Percentiles rank a stretch among this genome's conserved stretches.
These are phyloP conservation scores for Choloepus hoffmanni DNA, from an alignment of 2,113 vertebrate genomes.

Conservation along the genomic window DNA sequence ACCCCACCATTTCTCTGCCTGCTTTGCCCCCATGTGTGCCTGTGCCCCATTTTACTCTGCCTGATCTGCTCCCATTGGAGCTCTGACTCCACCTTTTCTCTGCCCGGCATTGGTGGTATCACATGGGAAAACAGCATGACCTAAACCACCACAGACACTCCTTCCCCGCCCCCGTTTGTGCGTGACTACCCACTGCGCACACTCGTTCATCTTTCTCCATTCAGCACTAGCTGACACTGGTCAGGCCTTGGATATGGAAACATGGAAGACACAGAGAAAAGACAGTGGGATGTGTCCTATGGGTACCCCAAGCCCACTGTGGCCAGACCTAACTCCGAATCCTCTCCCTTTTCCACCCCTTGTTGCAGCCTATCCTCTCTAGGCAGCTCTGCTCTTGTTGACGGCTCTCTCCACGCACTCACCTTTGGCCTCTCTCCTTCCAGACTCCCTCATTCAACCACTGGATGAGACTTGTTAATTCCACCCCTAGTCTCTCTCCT, in stretches of 20 bases:
- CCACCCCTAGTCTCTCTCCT: neutral
- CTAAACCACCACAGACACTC: neutral
- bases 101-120: neutral
- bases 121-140: fast-evolving
- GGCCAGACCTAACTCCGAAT: neutral
- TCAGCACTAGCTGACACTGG: neutral
- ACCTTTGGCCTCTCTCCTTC: neutral
- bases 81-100: neutral
- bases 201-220: neutral
- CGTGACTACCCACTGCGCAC: neutral
- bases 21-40: neutral
- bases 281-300: neutral
- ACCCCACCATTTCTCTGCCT: neutral
- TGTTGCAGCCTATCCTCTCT: neutral
- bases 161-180: neutral
- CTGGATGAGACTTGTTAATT: neutral
- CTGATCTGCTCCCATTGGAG: too few relatives aligned
- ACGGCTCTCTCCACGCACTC: fast-evolving
- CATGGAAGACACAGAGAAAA: neutral
- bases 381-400: neutral
- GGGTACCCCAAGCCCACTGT: neutral
- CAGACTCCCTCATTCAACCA: neutral
- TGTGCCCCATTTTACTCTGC: too few relatives aligned
- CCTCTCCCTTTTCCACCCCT: neutral
- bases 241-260: neutral